phyloP scores from a whole-genome alignment of 2,888 invertebrate species.

The Hemaris fuciformis region DNA sequence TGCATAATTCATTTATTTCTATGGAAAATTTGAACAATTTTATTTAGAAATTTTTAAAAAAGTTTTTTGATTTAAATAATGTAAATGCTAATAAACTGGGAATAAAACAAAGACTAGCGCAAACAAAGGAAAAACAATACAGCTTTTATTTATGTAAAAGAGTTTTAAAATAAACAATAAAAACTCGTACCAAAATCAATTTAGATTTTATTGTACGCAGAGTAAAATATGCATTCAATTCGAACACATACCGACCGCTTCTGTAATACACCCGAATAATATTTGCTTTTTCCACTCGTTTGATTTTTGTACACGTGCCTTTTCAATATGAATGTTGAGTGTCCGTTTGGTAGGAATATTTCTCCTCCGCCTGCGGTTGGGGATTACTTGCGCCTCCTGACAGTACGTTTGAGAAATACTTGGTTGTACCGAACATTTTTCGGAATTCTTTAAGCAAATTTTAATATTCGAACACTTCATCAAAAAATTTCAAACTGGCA shows the following conservation, averaged over 20 bases:
- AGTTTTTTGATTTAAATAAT: too few species aligned
- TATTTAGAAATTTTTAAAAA: too few species aligned
- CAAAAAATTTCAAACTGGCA: background rate
- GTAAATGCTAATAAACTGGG: background rate
- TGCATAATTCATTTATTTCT: too few species aligned
- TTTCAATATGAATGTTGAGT: background rate
- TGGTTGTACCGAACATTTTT: background rate
- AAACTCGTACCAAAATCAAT: background rate
- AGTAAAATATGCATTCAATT: background rate
- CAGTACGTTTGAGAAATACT: background rate
- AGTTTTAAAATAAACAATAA: background rate
- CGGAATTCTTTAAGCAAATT: background rate
- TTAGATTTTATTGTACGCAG: background rate
- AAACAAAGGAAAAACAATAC: background rate
- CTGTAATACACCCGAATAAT: background rate
- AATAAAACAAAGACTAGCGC: background rate
- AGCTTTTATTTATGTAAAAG: background rate
- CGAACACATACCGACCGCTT: background rate
- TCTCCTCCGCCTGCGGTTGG: background rate
- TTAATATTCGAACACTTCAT: background rate
- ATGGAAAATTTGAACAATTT: too few species aligned
- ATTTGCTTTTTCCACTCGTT: constrained; percentile 8
- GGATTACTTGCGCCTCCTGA: background rate
- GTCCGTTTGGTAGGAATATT: background rate
- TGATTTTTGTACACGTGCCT: constrained; percentile 3